Evolutionary conservation across 2,113 vertebrate genomes (phyloP), one percentile per base, ranked within the genome.

Genomic region (Sakesphorus luctuosus): DNA sequence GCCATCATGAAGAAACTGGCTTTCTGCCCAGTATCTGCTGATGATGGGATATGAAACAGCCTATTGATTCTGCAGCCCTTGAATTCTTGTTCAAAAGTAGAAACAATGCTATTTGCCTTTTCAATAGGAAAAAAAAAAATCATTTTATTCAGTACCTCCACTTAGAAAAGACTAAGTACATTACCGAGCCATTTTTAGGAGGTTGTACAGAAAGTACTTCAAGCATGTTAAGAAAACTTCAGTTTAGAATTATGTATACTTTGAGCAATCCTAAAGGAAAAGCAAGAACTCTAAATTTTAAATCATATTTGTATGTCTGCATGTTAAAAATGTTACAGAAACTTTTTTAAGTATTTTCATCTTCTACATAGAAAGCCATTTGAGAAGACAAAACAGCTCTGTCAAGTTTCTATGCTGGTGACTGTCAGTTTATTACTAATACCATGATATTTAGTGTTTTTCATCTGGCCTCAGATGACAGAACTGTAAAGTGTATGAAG

Each of bases 21-120:
- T 94, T 93, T 87, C 78, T 73, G 89, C 95, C 94, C 95, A 94
- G 96, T 96, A 96, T 96, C 96, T 97, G 67, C 62, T 94, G 91
- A 1, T 90, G 67, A 80, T 94, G 78, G 89, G 77, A 76, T 94
- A 55, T 53, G 91, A 89, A 97, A 76, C 66, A 93, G 84, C 71
- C 93, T 97, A 93, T 96, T 95, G 96, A 95, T 92, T 97, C 83
- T 89, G 68, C 52, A 89, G 61, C 61, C 71, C 80, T 90, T 2
- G 2, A 92, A 84, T 90, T 92, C 84, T 84, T 92, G 65, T 43
- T 33, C n/a, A 58, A 76, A 88, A 88, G 59, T 53, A 63, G 72
- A 92, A 92, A 95, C 93, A 95, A 96, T 95, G 91, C 26, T 92
- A 61, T 75, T 90, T 81, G 65, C 49, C 23, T 87, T 95, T 87